Percentiles rank a stretch among this genome's conserved stretches.
Conservation (phyloP, 2,113 vertebrate species). For the Ranitomeya imitator region DNA sequence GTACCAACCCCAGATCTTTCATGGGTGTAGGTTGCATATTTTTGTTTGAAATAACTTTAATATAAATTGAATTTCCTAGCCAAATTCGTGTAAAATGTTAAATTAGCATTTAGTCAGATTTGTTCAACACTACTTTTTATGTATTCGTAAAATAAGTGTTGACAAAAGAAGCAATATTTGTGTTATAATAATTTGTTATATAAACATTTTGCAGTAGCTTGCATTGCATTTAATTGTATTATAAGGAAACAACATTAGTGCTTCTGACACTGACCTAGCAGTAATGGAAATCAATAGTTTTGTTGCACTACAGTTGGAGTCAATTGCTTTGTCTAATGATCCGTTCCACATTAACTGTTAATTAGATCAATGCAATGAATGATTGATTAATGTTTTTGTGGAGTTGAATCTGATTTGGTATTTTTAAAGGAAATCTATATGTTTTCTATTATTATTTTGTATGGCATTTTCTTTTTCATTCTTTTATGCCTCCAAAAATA, state of each 20-base stretch:
- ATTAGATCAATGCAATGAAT: not conserved
- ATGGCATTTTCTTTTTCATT: no score
- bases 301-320: not conserved
- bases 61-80: no score
- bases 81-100: no score
- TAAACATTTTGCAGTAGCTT: not conserved
- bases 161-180: not conserved
- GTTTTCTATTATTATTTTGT: not conserved
- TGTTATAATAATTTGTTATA: not conserved
- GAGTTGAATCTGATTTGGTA: not conserved
- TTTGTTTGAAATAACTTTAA: no score
- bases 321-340: slow-evolving; percentile 29
- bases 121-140: no score
- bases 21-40: no score
- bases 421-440: not conserved
- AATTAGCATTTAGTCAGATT: no score
- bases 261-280: not conserved
- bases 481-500: no score
- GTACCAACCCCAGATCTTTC: no score
- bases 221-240: not conserved
- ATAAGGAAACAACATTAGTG: not conserved
- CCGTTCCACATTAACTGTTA: slow-evolving; percentile 9
- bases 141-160: not conserved
- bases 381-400: not conserved
- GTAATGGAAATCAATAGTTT: not conserved